phyloP scores from a whole-genome alignment of 1,140 invertebrate genomes.

The Leptoteleia sp. region DNA sequence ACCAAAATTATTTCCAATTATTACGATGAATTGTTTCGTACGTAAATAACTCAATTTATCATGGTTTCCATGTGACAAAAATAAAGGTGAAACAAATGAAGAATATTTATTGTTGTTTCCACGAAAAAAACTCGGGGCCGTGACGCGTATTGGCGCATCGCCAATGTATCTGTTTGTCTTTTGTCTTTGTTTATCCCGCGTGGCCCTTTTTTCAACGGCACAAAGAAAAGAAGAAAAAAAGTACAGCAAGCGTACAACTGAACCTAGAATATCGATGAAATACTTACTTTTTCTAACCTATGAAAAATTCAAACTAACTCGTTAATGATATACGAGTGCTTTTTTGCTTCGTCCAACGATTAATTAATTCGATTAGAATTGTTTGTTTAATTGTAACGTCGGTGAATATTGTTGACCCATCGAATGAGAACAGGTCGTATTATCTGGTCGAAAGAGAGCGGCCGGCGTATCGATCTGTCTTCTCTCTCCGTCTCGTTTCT shows the following conservation, averaged over 20 bases:
- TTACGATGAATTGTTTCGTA: too few species aligned
- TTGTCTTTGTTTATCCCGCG: slow-evolving; percentile 17
- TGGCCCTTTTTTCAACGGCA: background rate
- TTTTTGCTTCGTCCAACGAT: too few species aligned
- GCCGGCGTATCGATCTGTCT: slow-evolving; percentile 77
- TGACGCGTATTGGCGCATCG: slow-evolving; percentile 44
- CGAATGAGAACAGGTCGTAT: slow-evolving; percentile 1
- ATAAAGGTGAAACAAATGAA: slow-evolving; percentile 36
- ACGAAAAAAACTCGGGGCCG: slow-evolving; percentile 56
- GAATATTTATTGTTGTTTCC: slow-evolving; percentile 10
- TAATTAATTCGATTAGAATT: too few species aligned
- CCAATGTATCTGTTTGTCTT: slow-evolving; percentile 56
- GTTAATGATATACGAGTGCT: too few species aligned
- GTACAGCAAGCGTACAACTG: too few species aligned
- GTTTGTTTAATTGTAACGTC: too few species aligned
- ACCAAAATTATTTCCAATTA: too few species aligned
- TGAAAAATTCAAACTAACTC: too few species aligned
- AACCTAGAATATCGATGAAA: too few species aligned
- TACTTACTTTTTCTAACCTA: too few species aligned
- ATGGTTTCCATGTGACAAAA: background rate
- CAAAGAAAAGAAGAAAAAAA: too few species aligned
- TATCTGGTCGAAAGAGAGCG: slow-evolving; percentile 71
- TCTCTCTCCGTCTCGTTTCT: slow-evolving; percentile 53
- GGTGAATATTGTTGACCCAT: too few species aligned
- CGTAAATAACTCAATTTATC: background rate